These are phyloP conservation scores for Aphodius granarius DNA, from an alignment of 2,888 invertebrate species.

Conservation along the genomic window DNA sequence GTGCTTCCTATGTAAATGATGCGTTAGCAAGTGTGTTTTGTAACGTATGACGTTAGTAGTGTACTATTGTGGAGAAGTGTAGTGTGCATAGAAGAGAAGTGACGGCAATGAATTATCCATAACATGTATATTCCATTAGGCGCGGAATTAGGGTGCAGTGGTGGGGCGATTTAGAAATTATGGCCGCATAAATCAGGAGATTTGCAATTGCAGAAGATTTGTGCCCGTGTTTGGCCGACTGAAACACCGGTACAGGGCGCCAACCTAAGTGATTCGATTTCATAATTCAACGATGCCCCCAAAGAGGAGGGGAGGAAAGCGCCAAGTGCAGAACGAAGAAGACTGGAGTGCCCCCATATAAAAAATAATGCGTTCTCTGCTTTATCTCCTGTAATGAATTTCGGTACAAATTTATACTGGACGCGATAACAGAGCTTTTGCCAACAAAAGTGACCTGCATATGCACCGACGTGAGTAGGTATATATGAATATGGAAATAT, in stretches of 20 bases:
- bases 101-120: not conserved
- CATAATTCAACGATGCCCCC: not conserved
- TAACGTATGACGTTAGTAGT: not conserved
- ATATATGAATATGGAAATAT: not conserved
- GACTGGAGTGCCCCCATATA: not conserved
- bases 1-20: not conserved
- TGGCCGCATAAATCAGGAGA: not conserved
- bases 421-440: not conserved
- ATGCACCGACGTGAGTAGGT: not conserved
- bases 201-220: not conserved
- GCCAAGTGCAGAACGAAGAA: not conserved
- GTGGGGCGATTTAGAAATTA: not conserved
- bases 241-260: not conserved
- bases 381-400: not conserved
- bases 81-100: not conserved
- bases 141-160: not conserved
- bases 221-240: not conserved
- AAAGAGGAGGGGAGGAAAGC: not conserved
- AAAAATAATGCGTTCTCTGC: not conserved
- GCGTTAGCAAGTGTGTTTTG: not conserved
- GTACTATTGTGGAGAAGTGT: not conserved
- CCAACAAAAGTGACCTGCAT: not conserved
- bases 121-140: not conserved
- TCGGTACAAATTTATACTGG: not conserved
- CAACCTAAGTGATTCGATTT: not conserved